These are phyloP conservation scores for Thysanoteuthis rhombus DNA, from an alignment of 2,888 invertebrate genomes.

Conservation along the genomic window DNA sequence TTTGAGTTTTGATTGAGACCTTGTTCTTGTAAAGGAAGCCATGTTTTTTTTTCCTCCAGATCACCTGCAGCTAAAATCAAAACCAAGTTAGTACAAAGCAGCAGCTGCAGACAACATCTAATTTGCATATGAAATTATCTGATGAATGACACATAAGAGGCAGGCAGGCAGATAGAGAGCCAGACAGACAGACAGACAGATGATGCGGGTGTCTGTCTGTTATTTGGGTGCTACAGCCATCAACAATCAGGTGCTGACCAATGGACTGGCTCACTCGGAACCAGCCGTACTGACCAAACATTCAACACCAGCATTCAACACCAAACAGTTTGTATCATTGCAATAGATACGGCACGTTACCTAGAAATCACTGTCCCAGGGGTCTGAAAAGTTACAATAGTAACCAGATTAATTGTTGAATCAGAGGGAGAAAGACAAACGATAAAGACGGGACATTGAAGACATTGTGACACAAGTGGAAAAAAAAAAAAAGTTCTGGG, in stretches of 20 bases:
- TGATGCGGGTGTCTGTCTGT: neutral
- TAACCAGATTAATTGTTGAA: neutral
- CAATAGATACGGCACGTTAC: conserved; percentile 39
- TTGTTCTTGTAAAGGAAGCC: neutral
- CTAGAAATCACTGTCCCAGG: conserved; percentile 52
- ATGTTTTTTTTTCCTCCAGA: neutral
- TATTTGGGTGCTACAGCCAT: neutral
- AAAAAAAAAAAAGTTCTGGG: neutral
- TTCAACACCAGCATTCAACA: neutral
- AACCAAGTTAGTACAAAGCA: neutral
- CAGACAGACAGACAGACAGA: no score
- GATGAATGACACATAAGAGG: neutral
- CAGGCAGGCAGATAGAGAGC: neutral
- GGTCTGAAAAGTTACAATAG: conserved; percentile 41
- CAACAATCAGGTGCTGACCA: neutral
- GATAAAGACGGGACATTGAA: neutral
- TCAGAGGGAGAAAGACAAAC: neutral
- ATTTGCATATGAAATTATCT: neutral
- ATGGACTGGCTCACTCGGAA: neutral
- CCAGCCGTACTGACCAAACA: neutral
- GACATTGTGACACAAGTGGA: neutral
- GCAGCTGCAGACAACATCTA: neutral
- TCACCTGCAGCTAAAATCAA: neutral
- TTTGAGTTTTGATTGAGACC: neutral
- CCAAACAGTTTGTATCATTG: neutral